Conservation (phyloP, 2,113 vertebrate genomes). For the Picathartes gymnocephalus region DNA sequence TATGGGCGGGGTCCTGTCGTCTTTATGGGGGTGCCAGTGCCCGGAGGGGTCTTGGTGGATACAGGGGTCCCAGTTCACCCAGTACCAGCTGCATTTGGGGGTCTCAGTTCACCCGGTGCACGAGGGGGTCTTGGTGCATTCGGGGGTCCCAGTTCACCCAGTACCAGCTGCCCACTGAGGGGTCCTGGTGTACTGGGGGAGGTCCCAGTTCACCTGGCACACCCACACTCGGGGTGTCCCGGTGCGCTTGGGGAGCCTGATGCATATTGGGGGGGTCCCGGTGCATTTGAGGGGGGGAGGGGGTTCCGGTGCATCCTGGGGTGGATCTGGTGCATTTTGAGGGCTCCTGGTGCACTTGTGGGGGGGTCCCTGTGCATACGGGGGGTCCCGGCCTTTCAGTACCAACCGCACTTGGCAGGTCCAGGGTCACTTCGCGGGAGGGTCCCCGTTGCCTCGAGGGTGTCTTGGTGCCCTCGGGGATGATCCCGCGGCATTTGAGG, state of each 20-base stretch:
- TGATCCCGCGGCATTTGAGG: no score
- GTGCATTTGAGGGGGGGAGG: background rate
- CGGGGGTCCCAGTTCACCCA: no score
- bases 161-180: background rate
- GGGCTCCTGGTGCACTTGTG: no score
- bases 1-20: background rate
- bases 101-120: no score
- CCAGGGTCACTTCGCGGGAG: background rate
- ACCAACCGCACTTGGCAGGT: background rate
- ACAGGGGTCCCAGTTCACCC: background rate
- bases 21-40: background rate
- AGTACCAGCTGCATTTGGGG: background rate
- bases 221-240: background rate
- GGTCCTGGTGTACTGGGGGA: background rate
- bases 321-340: background rate
- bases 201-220: background rate
- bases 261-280: background rate
- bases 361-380: background rate
- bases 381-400: no score
- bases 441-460: background rate
- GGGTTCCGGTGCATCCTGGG: no score
- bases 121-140: no score
- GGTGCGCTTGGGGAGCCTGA: background rate
- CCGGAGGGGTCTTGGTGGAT: background rate
- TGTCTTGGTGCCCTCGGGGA: background rate